phyloP scores from a whole-genome alignment of 2,113 vertebrate species.

The Scolopax mira region DNA sequence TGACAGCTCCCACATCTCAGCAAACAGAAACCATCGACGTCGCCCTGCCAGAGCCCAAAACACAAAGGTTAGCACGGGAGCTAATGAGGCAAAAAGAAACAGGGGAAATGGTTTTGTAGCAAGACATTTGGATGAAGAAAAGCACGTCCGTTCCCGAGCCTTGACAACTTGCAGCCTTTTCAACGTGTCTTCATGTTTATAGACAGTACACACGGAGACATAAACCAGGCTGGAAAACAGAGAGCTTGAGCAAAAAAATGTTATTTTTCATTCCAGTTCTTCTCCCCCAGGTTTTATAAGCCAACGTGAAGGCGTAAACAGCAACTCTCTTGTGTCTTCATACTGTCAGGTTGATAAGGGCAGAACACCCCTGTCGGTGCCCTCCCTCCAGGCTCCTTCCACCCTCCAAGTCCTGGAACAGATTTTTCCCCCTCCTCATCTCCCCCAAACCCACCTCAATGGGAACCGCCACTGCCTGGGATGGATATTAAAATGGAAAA shows the following conservation, averaged over 20 bases:
- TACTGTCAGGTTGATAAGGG: background rate
- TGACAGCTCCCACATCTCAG: background rate
- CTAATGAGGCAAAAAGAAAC: conserved; percentile 43
- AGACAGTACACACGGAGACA: background rate
- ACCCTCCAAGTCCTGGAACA: background rate
- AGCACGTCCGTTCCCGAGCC: background rate
- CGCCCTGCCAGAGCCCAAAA: background rate
- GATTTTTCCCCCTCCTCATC: background rate
- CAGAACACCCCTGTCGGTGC: background rate
- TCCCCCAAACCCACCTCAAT: background rate
- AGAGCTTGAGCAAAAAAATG: background rate
- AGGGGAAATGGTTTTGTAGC: background rate
- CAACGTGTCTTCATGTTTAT: background rate
- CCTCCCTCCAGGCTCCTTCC: background rate
- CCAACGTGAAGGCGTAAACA: background rate
- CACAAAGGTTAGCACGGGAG: conserved; percentile 8
- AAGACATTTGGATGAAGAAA: conserved; percentile 8
- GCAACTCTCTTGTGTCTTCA: background rate
- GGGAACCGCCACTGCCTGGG: background rate
- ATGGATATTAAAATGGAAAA: background rate
- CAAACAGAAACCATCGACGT: background rate
- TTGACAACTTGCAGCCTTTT: background rate
- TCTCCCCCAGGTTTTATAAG: background rate
- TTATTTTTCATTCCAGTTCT: background rate
- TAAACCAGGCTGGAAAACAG: background rate